Conservation (phyloP, 2,797 vertebrate genomes). For the Rhinogobio ventralis region DNA sequence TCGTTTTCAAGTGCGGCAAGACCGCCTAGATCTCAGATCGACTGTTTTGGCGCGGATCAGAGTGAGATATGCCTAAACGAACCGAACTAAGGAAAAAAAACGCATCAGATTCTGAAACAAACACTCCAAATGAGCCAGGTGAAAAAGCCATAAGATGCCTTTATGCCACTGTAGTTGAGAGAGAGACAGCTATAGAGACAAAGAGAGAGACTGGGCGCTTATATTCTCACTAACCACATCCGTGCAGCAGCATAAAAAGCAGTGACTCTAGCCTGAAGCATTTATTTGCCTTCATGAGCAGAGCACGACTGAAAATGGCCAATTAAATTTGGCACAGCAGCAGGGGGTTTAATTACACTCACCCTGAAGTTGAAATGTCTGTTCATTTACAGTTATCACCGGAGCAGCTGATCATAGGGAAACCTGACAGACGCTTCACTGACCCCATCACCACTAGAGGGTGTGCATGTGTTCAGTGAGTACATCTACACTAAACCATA, state of each 20-base stretch:
- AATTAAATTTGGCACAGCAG: slow-evolving; percentile 22
- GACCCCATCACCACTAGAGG: background rate
- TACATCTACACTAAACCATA: too few species aligned
- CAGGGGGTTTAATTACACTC: slow-evolving; percentile 31
- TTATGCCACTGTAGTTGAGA: background rate
- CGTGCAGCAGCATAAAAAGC: background rate
- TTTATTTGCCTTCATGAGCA: background rate
- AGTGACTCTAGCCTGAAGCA: background rate
- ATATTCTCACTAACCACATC: slow-evolving; percentile 3
- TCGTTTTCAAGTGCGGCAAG: background rate
- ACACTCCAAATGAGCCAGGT: too few species aligned
- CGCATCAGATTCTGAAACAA: background rate
- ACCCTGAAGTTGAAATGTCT: background rate
- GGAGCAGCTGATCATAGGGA: slow-evolving; percentile 6
- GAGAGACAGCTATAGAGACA: background rate
- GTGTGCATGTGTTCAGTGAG: background rate
- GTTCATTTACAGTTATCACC: slow-evolving; percentile 21
- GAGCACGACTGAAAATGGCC: background rate
- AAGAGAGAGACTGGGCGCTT: background rate
- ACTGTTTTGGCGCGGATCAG: background rate
- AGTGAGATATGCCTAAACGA: background rate
- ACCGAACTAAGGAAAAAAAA: background rate
- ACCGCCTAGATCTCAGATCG: background rate
- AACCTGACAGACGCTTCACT: background rate
- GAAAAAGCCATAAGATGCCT: background rate